These are phyloP conservation scores for Tenualosa thibaudeaui DNA, from an alignment of 2,797 vertebrate species.

Conservation along the genomic window DNA sequence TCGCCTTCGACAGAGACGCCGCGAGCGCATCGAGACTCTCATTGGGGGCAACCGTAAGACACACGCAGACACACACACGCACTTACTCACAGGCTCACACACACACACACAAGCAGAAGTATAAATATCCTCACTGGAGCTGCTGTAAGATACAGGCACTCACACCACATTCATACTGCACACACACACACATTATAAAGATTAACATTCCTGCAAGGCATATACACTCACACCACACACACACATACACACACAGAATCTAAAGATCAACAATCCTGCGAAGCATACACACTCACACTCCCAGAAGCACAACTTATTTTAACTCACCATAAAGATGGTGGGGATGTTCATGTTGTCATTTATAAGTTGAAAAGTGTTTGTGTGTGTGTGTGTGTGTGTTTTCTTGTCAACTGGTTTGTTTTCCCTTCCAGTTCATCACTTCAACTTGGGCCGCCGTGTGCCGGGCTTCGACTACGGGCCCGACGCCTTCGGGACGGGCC, in stretches of 20 bases:
- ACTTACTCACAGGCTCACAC: background rate
- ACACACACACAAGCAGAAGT: background rate
- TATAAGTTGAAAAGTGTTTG: background rate
- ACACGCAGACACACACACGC: background rate
- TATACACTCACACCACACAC: no score
- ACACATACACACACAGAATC: no score
- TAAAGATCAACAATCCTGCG: no score
- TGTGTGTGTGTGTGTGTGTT: background rate
- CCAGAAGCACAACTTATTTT: no score
- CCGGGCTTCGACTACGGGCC: slow-evolving; percentile 96
- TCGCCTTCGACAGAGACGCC: slow-evolving; percentile 88
- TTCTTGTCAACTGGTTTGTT: background rate
- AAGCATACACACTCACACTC: no score
- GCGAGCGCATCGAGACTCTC: slow-evolving; percentile 94
- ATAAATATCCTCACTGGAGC: slow-evolving; percentile 69
- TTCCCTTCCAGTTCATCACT: slow-evolving; percentile 87
- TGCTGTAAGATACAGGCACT: slow-evolving; percentile 76
- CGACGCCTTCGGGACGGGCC: slow-evolving; percentile 90
- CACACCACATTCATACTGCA: background rate
- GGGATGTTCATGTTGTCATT: background rate
- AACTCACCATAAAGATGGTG: no score
- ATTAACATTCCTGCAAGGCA: no score
- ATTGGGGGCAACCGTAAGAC: slow-evolving; percentile 94
- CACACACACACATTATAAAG: no score
- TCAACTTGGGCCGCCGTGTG: slow-evolving; percentile 93